These are phyloP conservation scores for Alligator sinensis DNA, from an alignment of 2,113 vertebrate species.

Conservation along the genomic window DNA sequence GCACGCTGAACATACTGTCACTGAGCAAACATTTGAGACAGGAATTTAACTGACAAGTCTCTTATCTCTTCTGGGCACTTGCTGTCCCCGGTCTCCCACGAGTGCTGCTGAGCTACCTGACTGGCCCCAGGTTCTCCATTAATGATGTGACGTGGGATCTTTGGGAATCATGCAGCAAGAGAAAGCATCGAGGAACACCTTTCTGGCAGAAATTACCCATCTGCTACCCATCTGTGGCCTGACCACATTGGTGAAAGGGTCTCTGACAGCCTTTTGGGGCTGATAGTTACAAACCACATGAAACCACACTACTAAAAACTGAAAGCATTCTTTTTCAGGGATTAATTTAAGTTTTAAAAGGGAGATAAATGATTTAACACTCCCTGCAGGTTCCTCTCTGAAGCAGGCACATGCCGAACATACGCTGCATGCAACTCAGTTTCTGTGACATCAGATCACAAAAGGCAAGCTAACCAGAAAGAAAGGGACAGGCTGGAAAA, in stretches of 20 bases:
- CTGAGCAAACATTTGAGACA: slow-evolving; percentile 24
- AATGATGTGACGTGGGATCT: background rate
- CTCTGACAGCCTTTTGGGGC: background rate
- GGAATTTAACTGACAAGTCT: background rate
- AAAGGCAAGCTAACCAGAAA: background rate
- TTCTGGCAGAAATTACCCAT: background rate
- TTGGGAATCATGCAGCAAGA: rapidly evolving
- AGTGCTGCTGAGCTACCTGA: rapidly evolving
- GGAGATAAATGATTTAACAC: background rate
- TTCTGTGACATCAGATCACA: rapidly evolving
- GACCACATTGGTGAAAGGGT: background rate
- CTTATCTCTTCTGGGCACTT: slow-evolving; percentile 7
- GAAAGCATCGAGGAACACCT: background rate
- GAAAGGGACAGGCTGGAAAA: background rate
- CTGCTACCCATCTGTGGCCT: background rate
- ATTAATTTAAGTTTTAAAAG: background rate
- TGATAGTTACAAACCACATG: background rate
- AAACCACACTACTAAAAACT: background rate
- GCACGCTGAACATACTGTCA: background rate
- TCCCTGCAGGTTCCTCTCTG: background rate
- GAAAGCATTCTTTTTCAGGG: background rate
- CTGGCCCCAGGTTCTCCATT: rapidly evolving
- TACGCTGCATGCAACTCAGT: rapidly evolving
- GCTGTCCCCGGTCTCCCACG: background rate
- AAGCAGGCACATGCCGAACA: rapidly evolving